Conservation (phyloP, 35 echinoderm and acorn worm genomes). For the Apostichopus japonicus region DNA sequence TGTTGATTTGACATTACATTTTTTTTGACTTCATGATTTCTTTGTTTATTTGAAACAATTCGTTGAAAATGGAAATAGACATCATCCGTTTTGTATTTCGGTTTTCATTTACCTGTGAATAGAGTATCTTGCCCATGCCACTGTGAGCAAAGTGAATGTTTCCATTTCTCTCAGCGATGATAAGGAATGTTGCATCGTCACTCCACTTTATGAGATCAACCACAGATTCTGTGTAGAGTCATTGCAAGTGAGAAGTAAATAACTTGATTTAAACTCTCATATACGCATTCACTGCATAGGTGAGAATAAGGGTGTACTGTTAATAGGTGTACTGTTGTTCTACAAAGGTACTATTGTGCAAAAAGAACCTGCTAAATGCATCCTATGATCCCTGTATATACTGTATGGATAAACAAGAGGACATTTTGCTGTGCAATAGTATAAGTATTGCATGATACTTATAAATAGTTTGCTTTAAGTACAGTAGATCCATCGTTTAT, state of each 20-base stretch:
- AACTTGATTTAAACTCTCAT: neutral
- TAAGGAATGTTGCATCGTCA: constrained; percentile 68
- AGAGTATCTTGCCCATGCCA: constrained; percentile 60
- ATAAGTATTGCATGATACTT: neutral
- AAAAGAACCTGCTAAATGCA: too few relatives aligned
- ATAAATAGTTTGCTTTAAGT: neutral
- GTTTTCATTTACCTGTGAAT: constrained; percentile 75
- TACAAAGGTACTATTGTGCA: too few relatives aligned
- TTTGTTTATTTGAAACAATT: too few relatives aligned
- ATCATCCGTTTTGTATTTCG: neutral
- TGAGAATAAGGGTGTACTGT: too few relatives aligned
- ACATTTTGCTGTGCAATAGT: too few relatives aligned
- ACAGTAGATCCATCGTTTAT: too few relatives aligned
- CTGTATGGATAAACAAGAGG: too few relatives aligned
- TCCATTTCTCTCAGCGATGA: constrained; percentile 86
- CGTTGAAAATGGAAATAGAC: neutral
- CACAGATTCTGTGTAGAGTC: constrained; percentile 57
- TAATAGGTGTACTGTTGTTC: too few relatives aligned
- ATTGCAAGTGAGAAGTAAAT: neutral
- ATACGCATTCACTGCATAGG: too few relatives aligned
- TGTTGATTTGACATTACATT: too few relatives aligned
- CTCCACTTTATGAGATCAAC: constrained; percentile 81
- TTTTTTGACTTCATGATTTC: too few relatives aligned
- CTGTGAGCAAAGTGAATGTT: constrained; percentile 77
- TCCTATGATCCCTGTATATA: too few relatives aligned